Evolutionary conservation across 2,113 vertebrate genomes (phyloP), one percentile per base, ranked within the genome.

Genomic region (Anas platyrhynchos): DNA sequence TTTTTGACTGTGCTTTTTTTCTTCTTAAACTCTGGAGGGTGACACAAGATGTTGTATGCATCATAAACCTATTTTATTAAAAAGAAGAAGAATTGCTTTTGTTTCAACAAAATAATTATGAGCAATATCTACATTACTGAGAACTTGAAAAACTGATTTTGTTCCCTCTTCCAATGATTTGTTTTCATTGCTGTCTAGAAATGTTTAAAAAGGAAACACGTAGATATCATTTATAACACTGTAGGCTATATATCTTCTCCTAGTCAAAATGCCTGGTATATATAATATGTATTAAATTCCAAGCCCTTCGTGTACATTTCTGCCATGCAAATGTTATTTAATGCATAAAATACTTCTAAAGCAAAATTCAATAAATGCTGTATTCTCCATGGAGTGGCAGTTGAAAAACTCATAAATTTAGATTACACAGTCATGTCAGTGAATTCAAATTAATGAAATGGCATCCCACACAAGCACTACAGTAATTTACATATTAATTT

Each of bases 401-500:
- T 97, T 96, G 71, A 96, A 97, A 97, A 97, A 96, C 89, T 98
- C 97, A 96, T 95, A 98, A 98, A 97, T 98, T 98, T 98, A 97
- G 96, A 98, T 97, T 98, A 96, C 41, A 96, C 80, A 98, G 97
- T 98, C 98, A 98, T 98, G 97, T 97, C 97, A 97, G 90, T 98
- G 97, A 96, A 96, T 95, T 97, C 94, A 98, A 98, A 98, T 97
- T 95, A 98, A 98, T 98, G 96, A 98, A 98, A 98, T 98, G 95
- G 79, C 93, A 96, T 96, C 93, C 97, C 94, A 97, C 92, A 80
- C 87, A 93, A 96, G 93, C 89, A 94, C 88, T 75, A 89, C 90
- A 95, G 86, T 97, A 95, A 98, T 99, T 99, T 98, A 97, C 97
- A 98, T 98, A 98, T 98, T 98, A 98, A 98, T 98, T 98, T 98